Evolutionary conservation across 53 echinoderm and acorn worm species (phyloP), one percentile per base, ranked within the genome.

Genomic region (Apostichopus leukothele): DNA sequence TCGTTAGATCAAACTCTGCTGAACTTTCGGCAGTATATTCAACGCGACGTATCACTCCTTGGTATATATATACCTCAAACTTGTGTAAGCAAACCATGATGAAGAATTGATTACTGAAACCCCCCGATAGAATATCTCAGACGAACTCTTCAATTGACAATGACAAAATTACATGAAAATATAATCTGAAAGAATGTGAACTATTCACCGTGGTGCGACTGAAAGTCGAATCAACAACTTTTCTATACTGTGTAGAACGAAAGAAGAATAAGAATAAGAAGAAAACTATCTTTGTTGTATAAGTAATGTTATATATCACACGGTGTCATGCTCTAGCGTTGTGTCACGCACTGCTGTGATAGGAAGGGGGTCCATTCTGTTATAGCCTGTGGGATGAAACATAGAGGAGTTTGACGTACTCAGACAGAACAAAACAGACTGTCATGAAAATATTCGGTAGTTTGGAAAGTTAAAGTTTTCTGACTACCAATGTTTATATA

Each of bases 301-400:
- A 27, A 1, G 27, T 68, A 68, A 68, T 68, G 18, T 68, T 68
- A 68, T 68, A 3, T 11, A 16, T 19, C 71, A 18, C 27, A 27
- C 18, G 18, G 20, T 8, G 57, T 68, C 71, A 6, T 16, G 71
- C 18, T 18, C 18, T 68, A 16, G 71, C 19, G 14, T 68, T 19
- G 19, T 68, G 71, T 68, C 71, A 68, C 71, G 71, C 71, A 68
- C 71, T 27, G 71, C 71, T 68, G 71, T 68, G 71, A 68, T 19
- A 68, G 71, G 18, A 68, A 68, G 71, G 71, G 71, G 71, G 71
- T 68, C 71, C 71, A 68, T 68, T 68, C 71, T 68, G 18, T 68
- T 68, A 27, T 27, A 68, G 19, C 71, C 71, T 18, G 71, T 68
- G 71, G 71, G 71, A 68, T 9, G 57, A 57, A 57, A 57, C 57